Base-by-base conservation (phyloP, 2,888 invertebrate species). In the Platycnemis pennipes region DNA sequence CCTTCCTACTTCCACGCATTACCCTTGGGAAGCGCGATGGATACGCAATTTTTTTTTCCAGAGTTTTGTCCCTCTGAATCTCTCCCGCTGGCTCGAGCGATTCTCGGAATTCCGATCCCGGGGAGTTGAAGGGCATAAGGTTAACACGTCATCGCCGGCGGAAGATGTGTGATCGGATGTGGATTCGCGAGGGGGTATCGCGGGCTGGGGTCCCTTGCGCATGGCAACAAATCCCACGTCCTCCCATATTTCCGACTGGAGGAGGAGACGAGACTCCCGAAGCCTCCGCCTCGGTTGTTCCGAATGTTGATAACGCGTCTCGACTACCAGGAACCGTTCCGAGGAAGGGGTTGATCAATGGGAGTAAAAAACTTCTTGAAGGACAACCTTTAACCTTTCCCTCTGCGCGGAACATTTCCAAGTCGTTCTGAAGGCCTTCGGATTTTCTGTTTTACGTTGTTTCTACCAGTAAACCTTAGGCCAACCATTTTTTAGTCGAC, bases 341-440 rank as follows among this genome's bases (percentile, higher is more conserved):
- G 49, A 16, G 49, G 19, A 49, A 49, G 3, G 49, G 37, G 37
- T 31, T 37, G 77, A 63, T 77, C 77, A 77, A 77, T 77, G 8
- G 77, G 31, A 37, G 31, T 11, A 77, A 37, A 31, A 77, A 77
- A 77, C 77, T 77, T 37, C 77, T 77, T 8, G 8, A 11, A 3
- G 26, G 77, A 13, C 77, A 37, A 77, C 77, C 77, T 77, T 77
- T 77, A 37, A 77, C 77, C 77, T 77, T 77, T 77, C 37, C 37
- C 11, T 77, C 77, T 77, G 16, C 63, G 63, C 1, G 26, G 22
- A 63, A 11, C 49, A 1, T 16, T 11, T 49, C 49, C 11, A 49
- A 49, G 49, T 11, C 11, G 49, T 49, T 49, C 19, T 49, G 13
- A 11, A 16, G 2, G 49, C n/a, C n/a, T n/a, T n/a, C n/a, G n/a